Evolutionary conservation across 1,140 invertebrate species (phyloP).

Genomic region (Oreohelix idahoensis): DNA sequence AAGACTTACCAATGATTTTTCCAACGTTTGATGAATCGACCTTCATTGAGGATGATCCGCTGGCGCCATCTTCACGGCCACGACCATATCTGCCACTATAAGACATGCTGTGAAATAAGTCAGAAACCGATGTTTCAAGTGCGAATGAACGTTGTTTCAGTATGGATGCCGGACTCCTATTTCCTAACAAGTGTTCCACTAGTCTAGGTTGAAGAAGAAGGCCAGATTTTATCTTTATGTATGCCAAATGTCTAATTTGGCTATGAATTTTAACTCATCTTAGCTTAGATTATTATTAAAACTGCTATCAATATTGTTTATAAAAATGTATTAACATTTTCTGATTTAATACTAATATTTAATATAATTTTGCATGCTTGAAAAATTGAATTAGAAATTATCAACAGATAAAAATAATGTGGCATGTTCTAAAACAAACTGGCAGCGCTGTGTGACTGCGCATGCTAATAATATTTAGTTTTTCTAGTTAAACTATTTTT

Average conservation of each 20-base stretch:
- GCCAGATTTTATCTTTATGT: background rate
- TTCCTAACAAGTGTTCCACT: background rate
- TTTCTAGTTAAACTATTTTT: too few relatives aligned
- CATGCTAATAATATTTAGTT: too few relatives aligned
- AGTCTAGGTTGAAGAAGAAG: background rate
- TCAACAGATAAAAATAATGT: too few relatives aligned
- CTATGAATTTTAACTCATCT: too few relatives aligned
- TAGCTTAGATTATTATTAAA: too few relatives aligned
- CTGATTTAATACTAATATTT: too few relatives aligned
- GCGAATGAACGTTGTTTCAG: background rate
- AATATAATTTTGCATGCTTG: too few relatives aligned
- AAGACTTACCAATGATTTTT: conserved; percentile 28
- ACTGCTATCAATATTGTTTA: too few relatives aligned
- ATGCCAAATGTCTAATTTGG: background rate
- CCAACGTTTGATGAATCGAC: conserved; percentile 26
- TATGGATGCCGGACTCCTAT: background rate
- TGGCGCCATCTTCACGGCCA: background rate
- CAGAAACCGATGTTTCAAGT: background rate
- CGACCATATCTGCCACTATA: background rate
- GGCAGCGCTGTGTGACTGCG: too few relatives aligned
- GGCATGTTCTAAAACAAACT: too few relatives aligned
- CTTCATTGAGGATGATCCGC: conserved; percentile 6
- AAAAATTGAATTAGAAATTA: too few relatives aligned
- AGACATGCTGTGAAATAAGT: conserved; percentile 3
- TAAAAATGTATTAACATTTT: too few relatives aligned